phyloP scores from a whole-genome alignment of 2,113 vertebrate species.

The Limnothrissa miodon region DNA sequence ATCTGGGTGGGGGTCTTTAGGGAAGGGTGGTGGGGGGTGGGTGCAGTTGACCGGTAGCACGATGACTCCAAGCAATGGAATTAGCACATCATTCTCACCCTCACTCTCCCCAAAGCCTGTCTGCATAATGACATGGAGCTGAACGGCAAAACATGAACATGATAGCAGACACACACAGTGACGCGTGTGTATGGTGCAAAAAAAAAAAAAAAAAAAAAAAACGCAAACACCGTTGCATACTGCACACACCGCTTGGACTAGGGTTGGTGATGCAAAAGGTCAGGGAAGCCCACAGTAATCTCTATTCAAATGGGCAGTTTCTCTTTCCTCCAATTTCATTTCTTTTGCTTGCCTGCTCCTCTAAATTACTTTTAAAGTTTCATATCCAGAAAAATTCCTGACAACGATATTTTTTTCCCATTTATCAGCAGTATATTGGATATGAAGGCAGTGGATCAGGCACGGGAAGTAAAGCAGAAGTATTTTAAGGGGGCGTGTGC shows the following conservation, averaged over 20 bases:
- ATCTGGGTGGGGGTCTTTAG: background rate
- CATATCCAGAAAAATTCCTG: conserved; percentile 24
- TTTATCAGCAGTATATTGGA: conserved; percentile 19
- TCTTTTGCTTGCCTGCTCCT: conserved; percentile 20
- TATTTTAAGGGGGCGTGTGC: background rate
- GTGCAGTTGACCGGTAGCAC: background rate
- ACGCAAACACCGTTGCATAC: conserved; percentile 21
- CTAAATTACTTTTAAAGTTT: conserved; percentile 30
- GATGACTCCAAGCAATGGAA: conserved; percentile 1
- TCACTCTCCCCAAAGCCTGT: background rate
- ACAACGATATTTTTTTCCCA: conserved; percentile 20
- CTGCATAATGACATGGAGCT: background rate
- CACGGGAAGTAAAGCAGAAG: conserved; percentile 7
- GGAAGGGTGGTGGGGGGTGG: background rate
- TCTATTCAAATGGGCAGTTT: conserved; percentile 15
- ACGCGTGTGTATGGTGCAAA: background rate
- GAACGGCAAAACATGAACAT: background rate
- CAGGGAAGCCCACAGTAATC: background rate
- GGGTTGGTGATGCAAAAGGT: background rate
- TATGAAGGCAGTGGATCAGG: conserved; percentile 22
- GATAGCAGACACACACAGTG: background rate
- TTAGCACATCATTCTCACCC: conserved; percentile 35
- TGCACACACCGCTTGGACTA: background rate
- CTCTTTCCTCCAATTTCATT: background rate
- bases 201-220: no score